Evolutionary conservation across 2,113 vertebrate species (phyloP).

Genomic region (Gobius niger): DNA sequence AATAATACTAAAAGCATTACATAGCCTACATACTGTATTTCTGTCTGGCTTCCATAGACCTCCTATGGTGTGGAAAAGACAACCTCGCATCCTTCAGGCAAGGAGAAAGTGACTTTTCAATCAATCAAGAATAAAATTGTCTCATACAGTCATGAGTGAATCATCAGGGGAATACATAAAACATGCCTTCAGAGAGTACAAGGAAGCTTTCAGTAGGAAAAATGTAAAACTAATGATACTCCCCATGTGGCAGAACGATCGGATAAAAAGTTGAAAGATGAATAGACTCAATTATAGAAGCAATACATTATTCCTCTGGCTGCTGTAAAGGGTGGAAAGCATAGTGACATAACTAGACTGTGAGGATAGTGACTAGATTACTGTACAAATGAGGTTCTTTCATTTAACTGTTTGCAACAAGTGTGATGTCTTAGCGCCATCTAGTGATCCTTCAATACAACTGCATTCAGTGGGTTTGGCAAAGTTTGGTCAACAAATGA

Average conservation of each 20-base stretch:
- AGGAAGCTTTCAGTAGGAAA: neutral
- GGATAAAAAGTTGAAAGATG: neutral
- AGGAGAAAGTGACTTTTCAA: neutral
- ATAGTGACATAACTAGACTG: neutral
- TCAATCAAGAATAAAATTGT: neutral
- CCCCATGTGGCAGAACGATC: neutral
- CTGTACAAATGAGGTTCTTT: neutral
- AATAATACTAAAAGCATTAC: too few relatives aligned
- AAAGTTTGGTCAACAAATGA: neutral
- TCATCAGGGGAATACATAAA: neutral
- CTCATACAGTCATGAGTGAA: neutral
- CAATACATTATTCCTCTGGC: neutral
- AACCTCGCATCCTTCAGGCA: neutral
- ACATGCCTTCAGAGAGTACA: neutral
- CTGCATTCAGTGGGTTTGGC: slow-evolving; percentile 11
- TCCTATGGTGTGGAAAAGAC: neutral
- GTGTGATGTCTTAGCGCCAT: slow-evolving; percentile 20
- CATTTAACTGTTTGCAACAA: neutral
- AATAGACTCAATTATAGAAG: neutral
- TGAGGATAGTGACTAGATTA: neutral
- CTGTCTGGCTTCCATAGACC: neutral
- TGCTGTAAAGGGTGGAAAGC: neutral
- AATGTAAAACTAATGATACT: neutral
- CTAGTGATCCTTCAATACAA: slow-evolving; percentile 21
- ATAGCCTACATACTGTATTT: neutral